A percentile compares a stretch with the other conserved stretches of the same genome.
phyloP scores from a whole-genome alignment of 2,797 vertebrate genomes.

The Bovichtus variegatus region DNA sequence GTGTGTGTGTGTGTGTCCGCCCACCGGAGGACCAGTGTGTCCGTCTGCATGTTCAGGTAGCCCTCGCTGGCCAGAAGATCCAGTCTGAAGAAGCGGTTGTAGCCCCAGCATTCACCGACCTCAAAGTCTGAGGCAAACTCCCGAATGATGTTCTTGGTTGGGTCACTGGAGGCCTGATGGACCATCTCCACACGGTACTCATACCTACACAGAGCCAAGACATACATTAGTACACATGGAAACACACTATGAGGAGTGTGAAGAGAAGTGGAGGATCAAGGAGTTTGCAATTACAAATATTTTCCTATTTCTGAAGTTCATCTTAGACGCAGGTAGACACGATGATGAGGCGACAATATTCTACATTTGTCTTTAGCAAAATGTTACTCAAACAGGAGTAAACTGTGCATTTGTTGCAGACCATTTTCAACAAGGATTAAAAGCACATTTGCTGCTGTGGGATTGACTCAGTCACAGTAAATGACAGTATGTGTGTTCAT shows the following conservation, averaged over 20 bases:
- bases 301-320: too few relatives aligned
- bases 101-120: constrained; percentile 98
- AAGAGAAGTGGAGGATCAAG: too few relatives aligned
- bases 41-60: constrained; percentile 96
- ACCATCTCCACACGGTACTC: constrained; percentile 99
- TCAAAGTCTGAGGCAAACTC: constrained; percentile 99
- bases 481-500: too few relatives aligned
- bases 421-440: too few relatives aligned
- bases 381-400: too few relatives aligned
- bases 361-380: too few relatives aligned
- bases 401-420: too few relatives aligned
- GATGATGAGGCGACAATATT: too few relatives aligned
- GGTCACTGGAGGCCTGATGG: constrained; percentile 96
- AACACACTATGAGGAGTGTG: background rate
- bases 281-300: too few relatives aligned
- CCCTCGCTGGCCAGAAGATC: constrained; percentile 98
- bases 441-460: too few relatives aligned
- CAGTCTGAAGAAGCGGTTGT: constrained; percentile 97
- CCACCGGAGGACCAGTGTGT: constrained; percentile 97
- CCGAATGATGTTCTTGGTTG: constrained; percentile 97
- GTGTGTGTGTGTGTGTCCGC: background rate
- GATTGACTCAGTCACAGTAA: too few relatives aligned
- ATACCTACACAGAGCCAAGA: constrained; percentile 83
- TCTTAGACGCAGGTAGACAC: too few relatives aligned
- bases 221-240: background rate